A percentile compares a stretch with the other conserved stretches of the same genome.
Conservation (phyloP, 2,113 vertebrate genomes). For the Ondatra zibethicus region DNA sequence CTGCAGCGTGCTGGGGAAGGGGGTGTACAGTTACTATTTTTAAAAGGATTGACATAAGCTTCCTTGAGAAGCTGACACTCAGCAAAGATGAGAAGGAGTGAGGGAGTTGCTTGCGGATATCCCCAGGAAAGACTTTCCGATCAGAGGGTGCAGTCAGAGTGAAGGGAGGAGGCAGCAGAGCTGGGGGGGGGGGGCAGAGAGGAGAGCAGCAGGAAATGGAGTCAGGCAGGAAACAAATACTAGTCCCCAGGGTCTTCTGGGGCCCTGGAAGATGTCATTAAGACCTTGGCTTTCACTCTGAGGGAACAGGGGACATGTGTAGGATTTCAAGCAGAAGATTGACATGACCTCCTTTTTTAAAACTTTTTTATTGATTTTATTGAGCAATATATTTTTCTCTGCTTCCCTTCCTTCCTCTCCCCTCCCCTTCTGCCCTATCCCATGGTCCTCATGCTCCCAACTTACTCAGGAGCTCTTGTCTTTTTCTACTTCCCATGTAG, state of each 20-base stretch:
- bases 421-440: too few relatives aligned
- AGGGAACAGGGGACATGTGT: neutral
- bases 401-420: too few relatives aligned
- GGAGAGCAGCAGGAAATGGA: rapidly evolving
- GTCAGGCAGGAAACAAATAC: neutral
- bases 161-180: neutral
- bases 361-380: too few relatives aligned
- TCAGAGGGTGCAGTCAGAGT: neutral
- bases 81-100: neutral
- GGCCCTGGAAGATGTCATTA: neutral
- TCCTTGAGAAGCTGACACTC: slow-evolving; percentile 10
- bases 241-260: neutral
- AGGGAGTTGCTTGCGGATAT: neutral
- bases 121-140: neutral
- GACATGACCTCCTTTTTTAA: neutral
- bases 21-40: neutral
- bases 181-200: too few relatives aligned
- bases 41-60: neutral
- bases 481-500: too few relatives aligned
- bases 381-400: too few relatives aligned
- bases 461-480: too few relatives aligned
- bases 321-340: neutral
- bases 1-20: neutral
- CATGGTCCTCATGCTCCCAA: too few relatives aligned
- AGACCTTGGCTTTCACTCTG: neutral